Evolutionary conservation across 2,888 invertebrate genomes (phyloP).

Genomic region (Ceriagrion tenellum): DNA sequence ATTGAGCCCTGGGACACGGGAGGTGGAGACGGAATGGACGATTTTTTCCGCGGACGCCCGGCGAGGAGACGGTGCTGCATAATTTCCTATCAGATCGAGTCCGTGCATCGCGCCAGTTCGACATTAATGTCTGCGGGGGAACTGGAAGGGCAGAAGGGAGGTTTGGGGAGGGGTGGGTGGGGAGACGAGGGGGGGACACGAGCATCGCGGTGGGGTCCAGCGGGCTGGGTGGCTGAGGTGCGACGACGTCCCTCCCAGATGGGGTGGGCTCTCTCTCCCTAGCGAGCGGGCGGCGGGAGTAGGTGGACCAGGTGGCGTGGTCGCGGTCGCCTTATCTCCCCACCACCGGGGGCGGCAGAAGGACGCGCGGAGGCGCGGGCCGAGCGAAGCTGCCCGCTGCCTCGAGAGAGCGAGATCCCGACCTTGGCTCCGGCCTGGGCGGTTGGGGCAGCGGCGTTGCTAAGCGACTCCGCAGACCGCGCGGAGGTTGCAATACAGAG

Average conservation of each 20-base stretch:
- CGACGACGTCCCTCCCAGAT: not conserved
- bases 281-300: not conserved
- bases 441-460: slow-evolving; percentile 66
- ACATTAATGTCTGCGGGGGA: not conserved
- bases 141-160: not conserved
- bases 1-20: no score
- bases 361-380: slow-evolving; percentile 7
- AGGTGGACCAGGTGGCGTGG: not conserved
- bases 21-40: not conserved
- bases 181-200: not conserved
- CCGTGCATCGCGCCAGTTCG: not conserved
- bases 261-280: not conserved
- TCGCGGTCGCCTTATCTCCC: not conserved
- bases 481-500: not conserved
- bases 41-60: not conserved
- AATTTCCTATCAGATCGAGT: not conserved
- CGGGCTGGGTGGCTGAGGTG: not conserved
- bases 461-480: slow-evolving; percentile 43
- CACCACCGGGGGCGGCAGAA: not conserved
- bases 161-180: not conserved
- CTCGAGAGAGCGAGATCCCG: slow-evolving; percentile 36
- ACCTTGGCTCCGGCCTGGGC: slow-evolving; percentile 53
- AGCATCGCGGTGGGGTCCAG: not conserved
- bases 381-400: not conserved
- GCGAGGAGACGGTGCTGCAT: not conserved